phyloP scores from a whole-genome alignment of 2,888 invertebrate genomes.

The Terebella lapidaria region DNA sequence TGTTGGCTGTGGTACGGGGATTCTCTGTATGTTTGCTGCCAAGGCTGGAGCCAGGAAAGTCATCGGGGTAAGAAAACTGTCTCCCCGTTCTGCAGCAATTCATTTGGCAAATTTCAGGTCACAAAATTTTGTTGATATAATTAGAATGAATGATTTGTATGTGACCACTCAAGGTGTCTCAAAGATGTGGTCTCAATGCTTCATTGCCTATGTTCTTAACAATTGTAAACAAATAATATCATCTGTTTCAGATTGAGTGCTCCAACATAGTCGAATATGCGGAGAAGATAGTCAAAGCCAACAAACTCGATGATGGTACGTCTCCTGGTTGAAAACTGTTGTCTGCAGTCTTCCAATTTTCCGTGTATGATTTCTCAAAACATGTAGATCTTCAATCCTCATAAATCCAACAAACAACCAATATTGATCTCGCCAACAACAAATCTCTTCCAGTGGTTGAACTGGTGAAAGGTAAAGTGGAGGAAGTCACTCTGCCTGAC shows the following conservation, averaged over 20 bases:
- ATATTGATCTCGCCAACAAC: too few species aligned
- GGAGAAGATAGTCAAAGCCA: conserved; percentile 79
- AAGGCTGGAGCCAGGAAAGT: conserved; percentile 95
- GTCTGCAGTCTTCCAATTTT: too few species aligned
- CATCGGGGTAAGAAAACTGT: conserved; percentile 66
- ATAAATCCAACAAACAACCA: too few species aligned
- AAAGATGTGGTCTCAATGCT: too few species aligned
- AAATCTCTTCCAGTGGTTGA: conserved; percentile 49
- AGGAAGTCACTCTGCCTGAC: conserved; percentile 88
- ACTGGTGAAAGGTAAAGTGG: conserved; percentile 65
- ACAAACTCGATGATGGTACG: conserved; percentile 51
- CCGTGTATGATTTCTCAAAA: too few species aligned
- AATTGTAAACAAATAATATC: too few species aligned
- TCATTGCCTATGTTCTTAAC: too few species aligned
- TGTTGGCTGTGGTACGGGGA: conserved; percentile 98
- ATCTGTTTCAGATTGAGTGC: conserved; percentile 80
- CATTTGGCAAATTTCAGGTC: too few species aligned
- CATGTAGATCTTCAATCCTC: too few species aligned
- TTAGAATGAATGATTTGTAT: neutral
- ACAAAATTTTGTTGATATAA: neutral
- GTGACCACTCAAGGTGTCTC: neutral
- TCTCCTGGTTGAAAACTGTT: too few species aligned
- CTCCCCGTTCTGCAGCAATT: too few species aligned
- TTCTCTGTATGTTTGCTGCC: conserved; percentile 98
- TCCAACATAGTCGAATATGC: conserved; percentile 98